Percentiles rank a stretch among this genome's conserved stretches.
phyloP scores from a whole-genome alignment of 2,888 invertebrate genomes.

The Pemphredon lugubris region DNA sequence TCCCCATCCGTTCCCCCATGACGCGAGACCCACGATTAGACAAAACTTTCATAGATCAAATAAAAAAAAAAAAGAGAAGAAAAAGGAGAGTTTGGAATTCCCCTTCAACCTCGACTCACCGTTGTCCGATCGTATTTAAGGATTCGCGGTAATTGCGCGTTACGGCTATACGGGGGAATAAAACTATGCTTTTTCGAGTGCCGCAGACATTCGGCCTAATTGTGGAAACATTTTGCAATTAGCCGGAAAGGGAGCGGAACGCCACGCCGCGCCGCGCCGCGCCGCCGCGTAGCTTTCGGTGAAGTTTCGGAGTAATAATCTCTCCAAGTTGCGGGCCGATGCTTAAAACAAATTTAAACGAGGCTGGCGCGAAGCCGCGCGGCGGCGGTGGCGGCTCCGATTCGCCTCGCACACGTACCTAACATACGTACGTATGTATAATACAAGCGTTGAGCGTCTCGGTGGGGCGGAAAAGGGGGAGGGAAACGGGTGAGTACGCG shows the following conservation, averaged over 20 bases:
- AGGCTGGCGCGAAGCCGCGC: slow-evolving; percentile 50
- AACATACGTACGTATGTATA: not conserved
- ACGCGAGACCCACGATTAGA: no score
- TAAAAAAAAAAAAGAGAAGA: no score
- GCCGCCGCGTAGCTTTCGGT: no score
- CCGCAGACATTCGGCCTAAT: slow-evolving; percentile 44
- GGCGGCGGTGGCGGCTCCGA: slow-evolving; percentile 43
- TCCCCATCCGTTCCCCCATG: no score
- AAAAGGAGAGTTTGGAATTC: no score
- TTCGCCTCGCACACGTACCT: slow-evolving; percentile 42
- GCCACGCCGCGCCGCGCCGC: no score
- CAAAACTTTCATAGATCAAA: no score
- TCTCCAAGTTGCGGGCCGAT: slow-evolving; percentile 36
- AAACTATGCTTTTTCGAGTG: slow-evolving; percentile 1
- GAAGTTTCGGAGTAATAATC: slow-evolving; percentile 32
- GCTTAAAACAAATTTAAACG: slow-evolving; percentile 61
- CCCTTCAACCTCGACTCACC: no score
- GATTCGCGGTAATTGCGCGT: not conserved
- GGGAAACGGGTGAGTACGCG: slow-evolving; percentile 42
- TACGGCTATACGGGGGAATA: slow-evolving; percentile 5
- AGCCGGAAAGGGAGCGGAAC: slow-evolving; percentile 14
- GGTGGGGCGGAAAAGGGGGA: slow-evolving; percentile 14
- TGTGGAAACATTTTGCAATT: slow-evolving; percentile 39
- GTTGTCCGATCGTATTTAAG: slow-evolving; percentile 36
- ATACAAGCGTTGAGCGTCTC: not conserved